Conservation (phyloP, 2,888 invertebrate species). For the Incurvaria masculella region DNA sequence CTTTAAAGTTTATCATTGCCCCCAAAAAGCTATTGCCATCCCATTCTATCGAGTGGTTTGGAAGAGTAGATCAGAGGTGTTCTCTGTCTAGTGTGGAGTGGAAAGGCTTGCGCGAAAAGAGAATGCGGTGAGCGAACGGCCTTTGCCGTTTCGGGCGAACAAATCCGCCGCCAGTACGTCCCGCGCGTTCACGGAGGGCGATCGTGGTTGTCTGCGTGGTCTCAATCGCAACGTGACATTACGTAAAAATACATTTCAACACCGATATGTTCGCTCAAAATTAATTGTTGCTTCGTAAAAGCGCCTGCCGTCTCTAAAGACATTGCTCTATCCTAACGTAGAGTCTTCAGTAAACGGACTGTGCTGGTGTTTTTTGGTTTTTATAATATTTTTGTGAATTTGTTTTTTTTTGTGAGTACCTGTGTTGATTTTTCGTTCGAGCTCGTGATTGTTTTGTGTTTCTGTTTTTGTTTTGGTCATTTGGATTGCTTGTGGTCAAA, state of each 20-base stretch:
- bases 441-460: background rate
- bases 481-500: too few relatives aligned
- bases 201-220: conserved; percentile 11
- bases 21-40: too few relatives aligned
- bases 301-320: conserved; percentile 28
- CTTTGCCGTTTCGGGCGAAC: conserved; percentile 51
- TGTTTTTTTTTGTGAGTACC: background rate
- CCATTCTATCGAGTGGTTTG: too few relatives aligned
- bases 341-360: too few relatives aligned
- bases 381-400: too few relatives aligned
- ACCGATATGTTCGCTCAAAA: conserved; percentile 46
- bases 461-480: background rate
- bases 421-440: background rate
- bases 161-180: conserved; percentile 56
- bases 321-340: too few relatives aligned
- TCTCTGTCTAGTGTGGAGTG: conserved; percentile 44
- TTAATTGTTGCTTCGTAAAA: background rate
- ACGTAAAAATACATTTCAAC: conserved; percentile 56
- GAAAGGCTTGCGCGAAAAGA: conserved; percentile 57
- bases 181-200: conserved; percentile 45
- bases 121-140: conserved; percentile 57
- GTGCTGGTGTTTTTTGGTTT: background rate
- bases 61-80: conserved; percentile 3
- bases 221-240: conserved; percentile 31
- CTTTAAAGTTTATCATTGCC: too few relatives aligned